A percentile compares a stretch with the other conserved stretches of the same genome.
Evolutionary conservation across 2,797 vertebrate species (phyloP).

Genomic region (Schizopygopsis malacanthus): DNA sequence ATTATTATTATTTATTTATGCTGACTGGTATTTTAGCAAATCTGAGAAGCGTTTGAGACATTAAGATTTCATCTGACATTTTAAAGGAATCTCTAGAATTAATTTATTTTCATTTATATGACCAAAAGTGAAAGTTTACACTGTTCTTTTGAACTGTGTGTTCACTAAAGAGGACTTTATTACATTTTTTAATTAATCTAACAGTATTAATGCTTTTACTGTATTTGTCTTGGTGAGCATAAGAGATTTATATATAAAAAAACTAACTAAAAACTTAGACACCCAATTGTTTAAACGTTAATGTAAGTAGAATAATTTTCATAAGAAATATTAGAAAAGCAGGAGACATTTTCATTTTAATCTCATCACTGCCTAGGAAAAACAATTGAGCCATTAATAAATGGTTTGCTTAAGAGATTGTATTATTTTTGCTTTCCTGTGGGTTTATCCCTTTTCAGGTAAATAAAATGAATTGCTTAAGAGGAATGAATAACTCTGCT

Average conservation of each 20-base stretch:
- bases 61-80: background rate
- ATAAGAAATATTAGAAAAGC: background rate
- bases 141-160: no score
- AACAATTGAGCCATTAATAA: background rate
- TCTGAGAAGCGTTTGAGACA: background rate
- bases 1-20: background rate
- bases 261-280: background rate
- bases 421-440: background rate
- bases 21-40: background rate
- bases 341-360: background rate
- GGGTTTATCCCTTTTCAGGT: constrained; percentile 5
- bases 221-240: no score
- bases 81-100: background rate
- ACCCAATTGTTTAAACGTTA: background rate
- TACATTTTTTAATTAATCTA: background rate
- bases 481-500: constrained; percentile 37
- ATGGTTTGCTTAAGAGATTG: constrained; percentile 3
- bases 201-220: background rate
- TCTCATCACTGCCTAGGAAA: background rate
- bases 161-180: background rate
- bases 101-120: background rate
- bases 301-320: background rate
- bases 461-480: constrained; percentile 33
- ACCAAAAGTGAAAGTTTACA: background rate
- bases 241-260: no score